A percentile compares a stretch with the other conserved stretches of the same genome.
These are phyloP conservation scores for Athene noctua DNA, from an alignment of 2,113 vertebrate genomes.

Conservation along the genomic window DNA sequence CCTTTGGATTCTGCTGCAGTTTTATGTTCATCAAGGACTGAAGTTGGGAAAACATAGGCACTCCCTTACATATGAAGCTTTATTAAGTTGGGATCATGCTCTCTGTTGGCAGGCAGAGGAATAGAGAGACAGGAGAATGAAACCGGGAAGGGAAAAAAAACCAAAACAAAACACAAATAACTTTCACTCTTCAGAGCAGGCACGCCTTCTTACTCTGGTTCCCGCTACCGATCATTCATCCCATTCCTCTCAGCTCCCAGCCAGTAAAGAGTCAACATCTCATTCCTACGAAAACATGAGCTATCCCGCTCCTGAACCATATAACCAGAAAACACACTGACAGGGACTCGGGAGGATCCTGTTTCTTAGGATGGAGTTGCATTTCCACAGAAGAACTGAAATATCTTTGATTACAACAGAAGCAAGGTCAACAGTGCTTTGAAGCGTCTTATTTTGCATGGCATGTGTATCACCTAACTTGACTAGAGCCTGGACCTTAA, in stretches of 20 bases:
- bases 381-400: neutral
- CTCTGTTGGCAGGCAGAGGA: slow-evolving; percentile 77
- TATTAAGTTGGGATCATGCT: slow-evolving; percentile 72
- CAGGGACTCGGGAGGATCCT: neutral
- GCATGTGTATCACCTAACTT: neutral
- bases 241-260: slow-evolving; percentile 17
- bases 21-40: slow-evolving; percentile 30
- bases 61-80: slow-evolving; percentile 46
- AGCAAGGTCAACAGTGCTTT: slow-evolving; percentile 15
- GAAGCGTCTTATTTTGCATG: neutral
- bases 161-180: slow-evolving; percentile 51
- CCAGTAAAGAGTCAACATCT: slow-evolving; percentile 40
- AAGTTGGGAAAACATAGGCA: slow-evolving; percentile 59
- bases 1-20: slow-evolving; percentile 30
- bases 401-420: neutral
- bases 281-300: slow-evolving; percentile 1
- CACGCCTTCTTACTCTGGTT: slow-evolving; percentile 61
- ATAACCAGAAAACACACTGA: neutral
- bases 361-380: neutral
- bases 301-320: neutral
- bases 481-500: neutral
- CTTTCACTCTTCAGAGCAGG: slow-evolving; percentile 56
- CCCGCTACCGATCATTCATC: slow-evolving; percentile 56
- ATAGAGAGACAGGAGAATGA: slow-evolving; percentile 62
- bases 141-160: neutral